phyloP scores from a whole-genome alignment of 2,888 invertebrate genomes.

The Helobdella robusta region DNA sequence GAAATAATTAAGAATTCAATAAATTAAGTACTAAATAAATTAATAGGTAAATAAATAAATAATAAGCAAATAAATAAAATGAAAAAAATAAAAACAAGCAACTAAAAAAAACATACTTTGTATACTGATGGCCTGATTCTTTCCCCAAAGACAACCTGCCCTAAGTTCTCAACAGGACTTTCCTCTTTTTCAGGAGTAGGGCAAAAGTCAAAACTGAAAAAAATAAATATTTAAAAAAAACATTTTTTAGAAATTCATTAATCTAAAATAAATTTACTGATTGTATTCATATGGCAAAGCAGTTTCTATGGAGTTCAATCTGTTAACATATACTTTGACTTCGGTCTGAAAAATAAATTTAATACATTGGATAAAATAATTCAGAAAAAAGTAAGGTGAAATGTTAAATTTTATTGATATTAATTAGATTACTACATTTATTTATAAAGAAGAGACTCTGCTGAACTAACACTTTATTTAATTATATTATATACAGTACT shows the following conservation, averaged over 20 bases:
- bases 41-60: background rate
- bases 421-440: no score
- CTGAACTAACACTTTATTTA: no score
- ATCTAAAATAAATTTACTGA: constrained; percentile 55
- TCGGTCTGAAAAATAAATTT: constrained; percentile 63
- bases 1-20: constrained; percentile 30
- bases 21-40: background rate
- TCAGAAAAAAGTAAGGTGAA: background rate
- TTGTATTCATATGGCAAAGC: constrained; percentile 96
- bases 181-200: constrained; percentile 54
- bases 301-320: constrained; percentile 92
- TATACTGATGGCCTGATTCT: constrained; percentile 89
- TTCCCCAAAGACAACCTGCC: constrained; percentile 98
- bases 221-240: constrained; percentile 22
- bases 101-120: constrained; percentile 55
- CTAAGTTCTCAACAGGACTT: constrained; percentile 91
- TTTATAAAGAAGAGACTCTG: no score
- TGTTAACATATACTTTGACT: constrained; percentile 82
- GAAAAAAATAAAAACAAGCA: background rate
- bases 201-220: constrained; percentile 82
- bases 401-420: background rate
- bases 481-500: no score
- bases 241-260: background rate
- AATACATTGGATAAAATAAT: background rate
- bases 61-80: no score